Evolutionary conservation across 2,888 invertebrate species (phyloP).

Genomic region (Drosophila mulleri): DNA sequence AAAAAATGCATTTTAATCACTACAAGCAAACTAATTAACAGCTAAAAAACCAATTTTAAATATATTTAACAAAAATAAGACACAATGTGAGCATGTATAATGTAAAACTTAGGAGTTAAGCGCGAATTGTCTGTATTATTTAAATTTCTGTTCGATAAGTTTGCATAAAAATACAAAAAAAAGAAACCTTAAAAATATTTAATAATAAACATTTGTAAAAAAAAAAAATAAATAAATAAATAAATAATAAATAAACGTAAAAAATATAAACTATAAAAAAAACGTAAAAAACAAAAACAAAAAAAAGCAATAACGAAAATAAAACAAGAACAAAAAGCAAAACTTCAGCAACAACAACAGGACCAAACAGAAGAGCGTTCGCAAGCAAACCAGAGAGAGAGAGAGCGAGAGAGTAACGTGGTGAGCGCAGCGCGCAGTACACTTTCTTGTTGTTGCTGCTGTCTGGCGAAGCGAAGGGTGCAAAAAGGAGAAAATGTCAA

Average conservation of each 20-base stretch:
- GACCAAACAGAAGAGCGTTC: slow-evolving; percentile 25
- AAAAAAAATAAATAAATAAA: slow-evolving; percentile 7
- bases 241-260: slow-evolving; percentile 31
- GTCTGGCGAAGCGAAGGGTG: slow-evolving; percentile 41
- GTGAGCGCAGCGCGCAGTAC: slow-evolving; percentile 38
- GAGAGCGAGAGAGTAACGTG: slow-evolving; percentile 21
- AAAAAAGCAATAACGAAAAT: slow-evolving; percentile 29
- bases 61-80: slow-evolving; percentile 23
- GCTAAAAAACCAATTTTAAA: neutral
- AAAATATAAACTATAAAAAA: slow-evolving; percentile 8
- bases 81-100: slow-evolving; percentile 72
- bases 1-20: slow-evolving; percentile 58
- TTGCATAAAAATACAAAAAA: slow-evolving; percentile 34
- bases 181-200: slow-evolving; percentile 2
- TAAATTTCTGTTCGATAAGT: slow-evolving; percentile 69
- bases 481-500: slow-evolving; percentile 83
- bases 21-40: slow-evolving; percentile 32
- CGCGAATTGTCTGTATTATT: slow-evolving; percentile 75
- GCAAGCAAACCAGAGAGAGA: neutral
- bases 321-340: slow-evolving; percentile 26
- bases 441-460: slow-evolving; percentile 42
- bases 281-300: slow-evolving; percentile 29
- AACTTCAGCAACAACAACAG: slow-evolving; percentile 22
- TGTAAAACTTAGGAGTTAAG: slow-evolving; percentile 75
- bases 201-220: slow-evolving; percentile 29